A percentile compares a stretch with the other conserved stretches of the same genome.
Evolutionary conservation across 2,797 vertebrate genomes (phyloP).

Genomic region (Sebastes kiyomatsui): DNA sequence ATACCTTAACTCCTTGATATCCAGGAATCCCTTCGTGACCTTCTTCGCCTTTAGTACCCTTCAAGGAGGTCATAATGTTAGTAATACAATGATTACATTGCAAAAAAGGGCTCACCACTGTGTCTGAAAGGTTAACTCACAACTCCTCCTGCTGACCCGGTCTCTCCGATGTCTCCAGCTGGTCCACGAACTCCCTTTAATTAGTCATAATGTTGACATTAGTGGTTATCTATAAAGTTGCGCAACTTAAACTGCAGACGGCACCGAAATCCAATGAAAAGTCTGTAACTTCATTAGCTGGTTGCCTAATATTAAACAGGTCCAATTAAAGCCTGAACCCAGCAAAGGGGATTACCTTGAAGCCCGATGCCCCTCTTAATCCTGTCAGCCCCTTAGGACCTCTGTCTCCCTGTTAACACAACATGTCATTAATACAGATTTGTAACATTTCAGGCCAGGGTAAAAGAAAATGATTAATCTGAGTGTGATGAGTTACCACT

Average conservation of each 20-base stretch:
- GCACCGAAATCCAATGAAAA: constrained; percentile 28
- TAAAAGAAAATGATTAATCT: constrained; percentile 11
- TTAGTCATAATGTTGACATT: constrained; percentile 49
- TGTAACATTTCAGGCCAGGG: neutral
- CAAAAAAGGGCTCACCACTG: constrained; percentile 19
- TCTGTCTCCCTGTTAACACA: constrained; percentile 76
- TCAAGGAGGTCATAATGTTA: constrained; percentile 47
- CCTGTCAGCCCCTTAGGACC: constrained; percentile 85
- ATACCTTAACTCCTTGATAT: constrained; percentile 87
- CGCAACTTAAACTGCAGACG: constrained; percentile 18
- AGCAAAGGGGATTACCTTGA: constrained; percentile 77
- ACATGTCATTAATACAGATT: constrained; percentile 39
- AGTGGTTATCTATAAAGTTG: constrained; percentile 35
- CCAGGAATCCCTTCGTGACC: constrained; percentile 83
- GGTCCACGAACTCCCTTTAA: constrained; percentile 79
- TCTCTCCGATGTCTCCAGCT: constrained; percentile 76
- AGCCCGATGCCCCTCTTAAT: constrained; percentile 81
- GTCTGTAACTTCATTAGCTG: constrained; percentile 12
- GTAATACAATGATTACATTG: constrained; percentile 29
- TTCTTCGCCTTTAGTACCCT: constrained; percentile 78
- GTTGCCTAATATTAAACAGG: constrained; percentile 19
- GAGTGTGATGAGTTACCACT: constrained; percentile 67
- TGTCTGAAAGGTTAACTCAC: constrained; percentile 64
- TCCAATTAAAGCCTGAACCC: constrained; percentile 9
- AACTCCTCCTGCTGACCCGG: constrained; percentile 70